phyloP scores from a whole-genome alignment of 1,140 invertebrate species.

The Drosophila teissieri region DNA sequence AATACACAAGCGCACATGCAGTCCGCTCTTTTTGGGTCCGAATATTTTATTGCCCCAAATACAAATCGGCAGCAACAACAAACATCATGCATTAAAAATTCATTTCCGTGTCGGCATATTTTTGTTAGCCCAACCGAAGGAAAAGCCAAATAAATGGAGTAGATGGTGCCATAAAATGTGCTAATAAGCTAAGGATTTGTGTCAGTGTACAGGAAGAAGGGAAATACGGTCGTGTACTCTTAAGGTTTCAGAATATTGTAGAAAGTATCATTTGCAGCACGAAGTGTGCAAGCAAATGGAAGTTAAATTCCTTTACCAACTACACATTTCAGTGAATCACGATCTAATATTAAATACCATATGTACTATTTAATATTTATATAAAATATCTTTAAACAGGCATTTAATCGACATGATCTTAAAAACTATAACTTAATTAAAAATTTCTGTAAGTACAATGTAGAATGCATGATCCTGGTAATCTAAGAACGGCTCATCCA shows the following conservation, averaged over 20 bases:
- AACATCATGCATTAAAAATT: slow-evolving; percentile 76
- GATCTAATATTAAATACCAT: neutral
- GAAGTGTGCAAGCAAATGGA: neutral
- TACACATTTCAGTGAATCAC: too few relatives aligned
- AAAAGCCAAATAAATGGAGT: slow-evolving; percentile 47
- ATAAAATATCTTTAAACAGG: too few relatives aligned
- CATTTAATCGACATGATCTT: too few relatives aligned
- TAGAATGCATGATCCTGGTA: neutral
- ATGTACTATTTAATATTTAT: too few relatives aligned
- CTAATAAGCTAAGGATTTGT: slow-evolving; percentile 72
- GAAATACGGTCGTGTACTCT: neutral
- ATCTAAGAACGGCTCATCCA: slow-evolving; percentile 2
- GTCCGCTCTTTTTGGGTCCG: slow-evolving; percentile 22
- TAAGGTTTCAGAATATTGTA: slow-evolving; percentile 2
- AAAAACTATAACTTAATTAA: too few relatives aligned
- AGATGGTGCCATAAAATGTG: slow-evolving; percentile 67
- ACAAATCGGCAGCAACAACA: slow-evolving; percentile 40
- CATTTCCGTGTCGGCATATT: slow-evolving; percentile 69
- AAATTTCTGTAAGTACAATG: neutral
- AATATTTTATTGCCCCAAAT: slow-evolving; percentile 39
- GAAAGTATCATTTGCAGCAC: too few relatives aligned
- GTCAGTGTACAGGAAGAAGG: slow-evolving; percentile 13
- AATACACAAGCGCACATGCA: slow-evolving; percentile 22
- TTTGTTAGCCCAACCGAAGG: slow-evolving; percentile 49
- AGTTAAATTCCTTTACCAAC: neutral